Conservation (phyloP, 2,797 vertebrate genomes). For the Pseudochaenichthys georgianus region DNA sequence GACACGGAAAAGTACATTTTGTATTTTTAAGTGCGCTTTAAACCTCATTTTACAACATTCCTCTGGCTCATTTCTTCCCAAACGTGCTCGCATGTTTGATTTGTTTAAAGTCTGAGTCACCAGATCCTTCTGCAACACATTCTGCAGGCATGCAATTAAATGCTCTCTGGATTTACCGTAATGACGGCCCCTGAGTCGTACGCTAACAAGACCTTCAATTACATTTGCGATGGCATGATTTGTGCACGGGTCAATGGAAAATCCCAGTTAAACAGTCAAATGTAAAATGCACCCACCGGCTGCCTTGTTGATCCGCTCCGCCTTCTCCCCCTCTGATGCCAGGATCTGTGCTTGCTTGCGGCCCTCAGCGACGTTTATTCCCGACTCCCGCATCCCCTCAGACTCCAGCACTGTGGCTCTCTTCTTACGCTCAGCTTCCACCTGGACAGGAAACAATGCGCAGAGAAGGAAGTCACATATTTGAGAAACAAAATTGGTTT, state of each 20-base stretch:
- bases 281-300: constrained; percentile 75
- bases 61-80: not conserved
- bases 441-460: constrained; percentile 72
- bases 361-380: constrained; percentile 90
- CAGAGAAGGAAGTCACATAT: constrained; percentile 7
- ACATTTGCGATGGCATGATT: constrained; percentile 20
- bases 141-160: constrained; percentile 49
- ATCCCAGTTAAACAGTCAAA: constrained; percentile 12
- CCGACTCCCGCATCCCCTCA: constrained; percentile 87
- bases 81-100: constrained; percentile 4
- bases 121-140: constrained; percentile 31
- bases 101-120: constrained; percentile 27
- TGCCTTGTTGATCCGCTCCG: constrained; percentile 90
- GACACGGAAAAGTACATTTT: constrained; percentile 4
- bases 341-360: constrained; percentile 90
- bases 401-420: constrained; percentile 90
- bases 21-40: constrained; percentile 10
- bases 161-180: constrained; percentile 55
- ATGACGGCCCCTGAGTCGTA: constrained; percentile 35
- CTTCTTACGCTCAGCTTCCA: constrained; percentile 90
- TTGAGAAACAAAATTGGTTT: constrained; percentile 9
- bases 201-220: constrained; percentile 53
- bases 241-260: constrained; percentile 23
- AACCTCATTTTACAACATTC: constrained; percentile 14
- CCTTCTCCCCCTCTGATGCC: constrained; percentile 89